Percentiles rank a stretch among this genome's conserved stretches.
phyloP scores from a whole-genome alignment of 2,797 vertebrate genomes.

The Galagoides demidoff region DNA sequence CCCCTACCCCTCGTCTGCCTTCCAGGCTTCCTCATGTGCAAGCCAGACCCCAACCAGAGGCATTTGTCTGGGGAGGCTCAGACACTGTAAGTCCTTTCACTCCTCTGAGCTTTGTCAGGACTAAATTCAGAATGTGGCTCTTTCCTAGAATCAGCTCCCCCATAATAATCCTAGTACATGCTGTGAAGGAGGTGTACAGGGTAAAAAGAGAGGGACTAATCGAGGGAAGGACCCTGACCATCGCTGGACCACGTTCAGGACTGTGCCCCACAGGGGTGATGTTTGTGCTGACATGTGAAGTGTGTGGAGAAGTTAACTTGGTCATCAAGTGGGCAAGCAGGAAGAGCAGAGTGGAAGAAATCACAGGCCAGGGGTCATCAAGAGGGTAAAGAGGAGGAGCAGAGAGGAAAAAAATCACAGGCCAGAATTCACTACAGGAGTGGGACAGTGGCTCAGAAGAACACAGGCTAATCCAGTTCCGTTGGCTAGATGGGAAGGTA shows the following conservation, averaged over 20 bases:
- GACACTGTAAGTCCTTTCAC: background rate
- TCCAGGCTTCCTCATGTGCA: background rate
- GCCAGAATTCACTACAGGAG: background rate
- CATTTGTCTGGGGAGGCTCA: background rate
- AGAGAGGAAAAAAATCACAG: too few species aligned
- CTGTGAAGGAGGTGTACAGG: background rate
- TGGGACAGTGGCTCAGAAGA: background rate
- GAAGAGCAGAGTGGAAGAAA: background rate
- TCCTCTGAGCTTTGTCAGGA: too few species aligned
- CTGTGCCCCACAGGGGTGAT: rapidly evolving
- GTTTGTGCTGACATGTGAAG: background rate
- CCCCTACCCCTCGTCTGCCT: too few species aligned
- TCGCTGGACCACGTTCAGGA: background rate
- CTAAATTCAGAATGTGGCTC: background rate
- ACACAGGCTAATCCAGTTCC: background rate
- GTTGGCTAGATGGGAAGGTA: rapidly evolving
- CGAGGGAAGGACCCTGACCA: too few species aligned
- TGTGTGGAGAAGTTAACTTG: background rate
- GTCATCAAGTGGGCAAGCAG: background rate
- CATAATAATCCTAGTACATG: background rate
- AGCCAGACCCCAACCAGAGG: background rate
- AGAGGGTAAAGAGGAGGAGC: too few species aligned
- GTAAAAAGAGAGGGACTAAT: background rate
- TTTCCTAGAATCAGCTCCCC: background rate
- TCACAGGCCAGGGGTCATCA: rapidly evolving